Base-by-base conservation (phyloP, 2,113 vertebrate species). In the Callocephalon fimbriatum region DNA sequence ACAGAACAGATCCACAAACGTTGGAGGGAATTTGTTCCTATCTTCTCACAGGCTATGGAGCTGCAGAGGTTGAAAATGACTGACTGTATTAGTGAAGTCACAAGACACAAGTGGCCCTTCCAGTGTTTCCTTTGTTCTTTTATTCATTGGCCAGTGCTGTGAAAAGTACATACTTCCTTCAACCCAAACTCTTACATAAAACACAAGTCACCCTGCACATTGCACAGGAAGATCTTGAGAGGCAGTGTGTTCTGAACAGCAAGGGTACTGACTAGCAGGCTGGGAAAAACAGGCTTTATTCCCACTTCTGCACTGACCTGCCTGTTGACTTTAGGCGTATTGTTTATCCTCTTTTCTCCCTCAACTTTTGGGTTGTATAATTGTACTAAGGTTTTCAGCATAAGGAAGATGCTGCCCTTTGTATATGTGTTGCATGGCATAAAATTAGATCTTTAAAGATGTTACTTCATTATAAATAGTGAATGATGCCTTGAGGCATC, bases 141-240 rank as follows among this genome's bases (percentile, higher is more conserved):
- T 74, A 66, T 84, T 80, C 47, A 44, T n/a, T 90, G 61, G 35
- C 47, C 26, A 14, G 85, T 79, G 72, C 68, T 92, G 31, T 80
- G 54, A 74, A 77, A 82, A 83, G 53, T 29, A 21, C n/a, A 19
- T 45, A 19, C 23, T 80, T 86, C 42, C 54, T 92, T 77, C 63
- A 74, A 79, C 50, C 23, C 73, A 54, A 68, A 59, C 23, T 65
- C 61, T 50, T 67, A 27, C 3, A 5, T 51, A 81, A 94, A 54
- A n/a, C 62, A 50, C 0, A 0, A 73, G 44, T 77, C 53, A 61
- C 0, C 0, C 66, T 78, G 70, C 80, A n/a, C 0, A 0, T 62
- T 51, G 84, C 74, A 22, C 68, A 81, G 76, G 32, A 37, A 19
- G 66, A 65, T 58, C 42, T 76, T 27, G 53, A 90, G 66, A 82